Conservation (phyloP, 2,113 vertebrate species). For the Coturnix japonica region DNA sequence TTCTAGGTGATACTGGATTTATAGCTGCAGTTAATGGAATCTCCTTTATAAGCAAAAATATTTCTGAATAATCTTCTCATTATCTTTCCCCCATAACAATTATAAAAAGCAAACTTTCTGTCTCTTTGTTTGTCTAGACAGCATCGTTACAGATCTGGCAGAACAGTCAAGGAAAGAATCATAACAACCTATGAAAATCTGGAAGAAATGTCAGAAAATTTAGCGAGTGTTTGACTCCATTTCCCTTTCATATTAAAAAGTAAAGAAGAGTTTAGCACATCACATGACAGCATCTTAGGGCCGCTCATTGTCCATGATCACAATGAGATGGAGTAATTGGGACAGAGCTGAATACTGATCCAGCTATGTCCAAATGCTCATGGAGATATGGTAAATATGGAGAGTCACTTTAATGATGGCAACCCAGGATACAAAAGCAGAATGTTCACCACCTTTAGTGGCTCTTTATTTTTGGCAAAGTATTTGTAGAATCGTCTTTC, state of each 20-base stretch:
- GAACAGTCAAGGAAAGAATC: background rate
- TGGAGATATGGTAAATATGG: background rate
- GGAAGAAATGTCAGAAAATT: background rate
- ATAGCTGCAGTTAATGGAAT: background rate
- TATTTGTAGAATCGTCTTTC: background rate
- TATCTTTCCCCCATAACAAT: background rate
- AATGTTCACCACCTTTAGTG: background rate
- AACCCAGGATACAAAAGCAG: background rate
- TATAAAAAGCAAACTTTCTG: background rate
- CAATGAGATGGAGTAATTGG: background rate
- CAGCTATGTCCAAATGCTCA: background rate
- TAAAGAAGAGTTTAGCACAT: background rate
- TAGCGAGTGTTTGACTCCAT: background rate
- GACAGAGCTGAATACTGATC: background rate
- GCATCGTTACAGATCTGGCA: background rate
- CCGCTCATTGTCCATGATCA: background rate
- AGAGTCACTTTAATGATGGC: background rate
- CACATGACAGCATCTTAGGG: background rate
- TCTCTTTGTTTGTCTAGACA: background rate
- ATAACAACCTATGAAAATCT: background rate
- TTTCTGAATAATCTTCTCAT: background rate
- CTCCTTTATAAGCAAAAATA: background rate
- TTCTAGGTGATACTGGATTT: background rate
- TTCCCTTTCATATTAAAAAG: background rate
- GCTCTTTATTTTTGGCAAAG: background rate